Base-by-base conservation (phyloP, 2,888 invertebrate species). In the Pyrochroa serraticornis region DNA sequence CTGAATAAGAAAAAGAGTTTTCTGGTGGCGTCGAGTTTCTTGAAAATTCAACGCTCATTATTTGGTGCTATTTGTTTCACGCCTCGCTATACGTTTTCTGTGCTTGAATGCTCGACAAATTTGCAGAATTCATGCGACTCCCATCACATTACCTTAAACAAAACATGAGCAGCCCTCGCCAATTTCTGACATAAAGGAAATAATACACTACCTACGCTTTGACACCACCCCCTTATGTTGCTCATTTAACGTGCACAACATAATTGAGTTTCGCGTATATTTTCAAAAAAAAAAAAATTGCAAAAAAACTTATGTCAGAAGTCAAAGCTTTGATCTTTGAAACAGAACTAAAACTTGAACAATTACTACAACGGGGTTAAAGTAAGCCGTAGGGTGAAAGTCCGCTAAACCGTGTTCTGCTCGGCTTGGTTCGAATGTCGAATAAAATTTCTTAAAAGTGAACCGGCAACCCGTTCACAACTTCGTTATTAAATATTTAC, bases 401-500 rank as follows among this genome's bases (percentile, higher is more conserved):
- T n/a, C 10, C 37, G 13, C 10, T 6, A 12, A n/a, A 37, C 37
- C 13, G 22, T 22, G 10, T 12, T 37, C 13, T 37, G 37, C 7
- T 34, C 10, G 36, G 13, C 10, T 37, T 7, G 37, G 13, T 7
- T 1, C 37, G 37, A 37, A 37, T 37, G n/a, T 39, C n/a, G 8
- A n/a, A 39, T 10, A 39, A 22, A 10, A 14, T 10, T 39, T 39
- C 12, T 8, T 39, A 39, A 10, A 13, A 39, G 10, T 10, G 22
- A 8, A 12, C 9, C 12, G 3, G 7, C 10, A 37, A 37, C 12
- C 10, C 10, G 37, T 37, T 37, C 10, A n/a, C 9, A 39, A 39
- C 39, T 41, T 41, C 30, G 7, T 30, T 12, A 41, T 41, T 41
- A 14, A 6, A 41, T 41, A 41, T 41, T 41, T 41, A 39, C 39